Evolutionary conservation across 2,113 vertebrate species (phyloP).

Genomic region (Ia io): DNA sequence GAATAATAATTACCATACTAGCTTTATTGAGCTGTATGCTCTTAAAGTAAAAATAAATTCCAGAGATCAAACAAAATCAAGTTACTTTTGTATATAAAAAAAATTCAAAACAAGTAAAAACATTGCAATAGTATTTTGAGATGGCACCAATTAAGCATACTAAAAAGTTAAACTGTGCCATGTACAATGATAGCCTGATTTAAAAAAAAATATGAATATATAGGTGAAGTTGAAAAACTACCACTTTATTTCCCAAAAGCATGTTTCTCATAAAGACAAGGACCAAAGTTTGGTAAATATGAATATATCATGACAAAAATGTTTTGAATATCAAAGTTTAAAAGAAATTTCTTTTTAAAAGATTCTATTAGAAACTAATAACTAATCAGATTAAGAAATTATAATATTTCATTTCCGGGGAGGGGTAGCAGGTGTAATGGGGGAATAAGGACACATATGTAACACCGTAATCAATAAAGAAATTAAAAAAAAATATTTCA

Average conservation of each 20-base stretch:
- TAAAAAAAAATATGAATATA: neutral
- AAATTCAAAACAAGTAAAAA: neutral
- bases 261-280: slow-evolving; percentile 33
- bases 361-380: neutral
- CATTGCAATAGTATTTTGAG: neutral
- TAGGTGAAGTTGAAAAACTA: slow-evolving; percentile 13
- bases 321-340: neutral
- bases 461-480: too few species aligned
- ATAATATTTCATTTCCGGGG: neutral
- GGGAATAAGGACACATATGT: too few species aligned
- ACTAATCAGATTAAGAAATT: neutral
- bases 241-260: slow-evolving; percentile 16
- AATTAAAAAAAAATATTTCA: neutral
- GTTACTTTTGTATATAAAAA: slow-evolving; percentile 12
- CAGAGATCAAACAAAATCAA: slow-evolving; percentile 34
- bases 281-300: slow-evolving; percentile 28
- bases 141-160: neutral
- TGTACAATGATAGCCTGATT: neutral
- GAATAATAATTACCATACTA: neutral
- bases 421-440: too few species aligned
- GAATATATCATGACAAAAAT: slow-evolving; percentile 22
- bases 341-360: neutral
- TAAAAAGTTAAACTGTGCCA: neutral
- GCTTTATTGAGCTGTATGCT: neutral
- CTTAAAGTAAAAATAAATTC: slow-evolving; percentile 19